Base-by-base conservation (phyloP, 1,140 invertebrate genomes). In the Apocrypta bakeri region DNA sequence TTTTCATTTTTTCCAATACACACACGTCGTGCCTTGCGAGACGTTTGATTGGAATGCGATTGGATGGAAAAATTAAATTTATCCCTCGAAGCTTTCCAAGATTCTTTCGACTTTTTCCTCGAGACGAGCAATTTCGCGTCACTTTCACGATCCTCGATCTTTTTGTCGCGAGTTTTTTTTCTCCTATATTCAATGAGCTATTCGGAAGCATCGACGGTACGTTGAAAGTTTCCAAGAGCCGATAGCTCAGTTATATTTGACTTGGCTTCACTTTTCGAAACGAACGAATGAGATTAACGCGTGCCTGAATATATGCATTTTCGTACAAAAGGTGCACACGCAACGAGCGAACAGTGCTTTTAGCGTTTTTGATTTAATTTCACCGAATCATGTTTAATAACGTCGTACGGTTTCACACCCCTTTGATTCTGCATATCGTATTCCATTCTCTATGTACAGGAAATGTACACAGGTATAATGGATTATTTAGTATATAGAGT, bases 1-100 rank as follows among this genome's bases (percentile, higher is more conserved):
- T n/a, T 12, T 69, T 33, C 68, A n/a, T n/a, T 69, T 17, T 25
- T 69, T 69, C 17, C 63, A 24, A 61, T 63, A 61, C n/a, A n/a
- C 14, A 9, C 2, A 56, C n/a, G 61, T 21, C 17, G 7, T 37
- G 31, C 27, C 66, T 56, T 37, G 66, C 37, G 79, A 48, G 69
- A 81, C 69, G 61, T 72, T 81, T 81, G 79, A 81, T 81, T 81
- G 79, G 48, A 81, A 64, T 6, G 78, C 29, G 61, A 72, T 81
- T 73, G 79, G 61, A 27, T 81, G 71, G 78, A 72, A 80, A 71
- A 71, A 80, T 80, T 80, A 31, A 71, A 80, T 79, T 69, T 64
- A 25, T 27, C n/a, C 63, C 14, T 64, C 4, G 40, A 42, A 42
- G 4, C 11, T 42, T 12, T 56, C 48, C 48, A 21, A 56, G 48